phyloP scores from a whole-genome alignment of 2,888 invertebrate genomes.

The Timandra comae region DNA sequence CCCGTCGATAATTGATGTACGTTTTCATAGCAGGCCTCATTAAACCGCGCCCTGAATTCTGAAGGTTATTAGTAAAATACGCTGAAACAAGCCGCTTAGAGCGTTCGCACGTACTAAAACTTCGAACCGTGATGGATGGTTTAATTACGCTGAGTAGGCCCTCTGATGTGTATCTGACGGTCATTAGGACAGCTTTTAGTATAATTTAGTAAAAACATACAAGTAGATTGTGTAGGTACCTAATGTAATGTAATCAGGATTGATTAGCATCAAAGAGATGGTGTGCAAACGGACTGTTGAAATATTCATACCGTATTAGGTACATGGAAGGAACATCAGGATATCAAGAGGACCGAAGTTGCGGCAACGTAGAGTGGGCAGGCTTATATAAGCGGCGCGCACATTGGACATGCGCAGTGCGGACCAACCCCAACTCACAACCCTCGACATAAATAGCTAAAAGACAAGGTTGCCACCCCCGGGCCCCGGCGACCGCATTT shows the following conservation, averaged over 20 bases:
- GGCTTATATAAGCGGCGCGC: slow-evolving; percentile 65
- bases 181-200: slow-evolving; percentile 10
- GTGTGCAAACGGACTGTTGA: slow-evolving; percentile 31
- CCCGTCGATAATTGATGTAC: slow-evolving; percentile 72
- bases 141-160: slow-evolving; percentile 25
- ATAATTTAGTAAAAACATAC: background rate
- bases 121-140: slow-evolving; percentile 28
- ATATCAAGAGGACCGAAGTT: slow-evolving; percentile 27
- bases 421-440: slow-evolving; percentile 51
- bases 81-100: slow-evolving; percentile 34
- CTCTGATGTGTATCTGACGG: slow-evolving; percentile 17
- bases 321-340: slow-evolving; percentile 23
- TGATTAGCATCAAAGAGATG: slow-evolving; percentile 30
- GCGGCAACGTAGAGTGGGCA: slow-evolving; percentile 34
- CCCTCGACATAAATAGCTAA: slow-evolving; percentile 75
- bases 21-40: slow-evolving; percentile 69
- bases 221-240: no score
- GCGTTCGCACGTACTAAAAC: slow-evolving; percentile 18
- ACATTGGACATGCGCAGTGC: slow-evolving; percentile 60
- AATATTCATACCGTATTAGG: slow-evolving; percentile 40
- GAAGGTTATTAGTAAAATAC: slow-evolving; percentile 59
- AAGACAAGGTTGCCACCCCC: slow-evolving; percentile 74
- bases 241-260: slow-evolving; percentile 22
- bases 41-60: slow-evolving; percentile 68
- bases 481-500: slow-evolving; percentile 67